These are phyloP conservation scores for Meteorus cinctellus DNA, from an alignment of 2,888 invertebrate genomes.

Conservation along the genomic window DNA sequence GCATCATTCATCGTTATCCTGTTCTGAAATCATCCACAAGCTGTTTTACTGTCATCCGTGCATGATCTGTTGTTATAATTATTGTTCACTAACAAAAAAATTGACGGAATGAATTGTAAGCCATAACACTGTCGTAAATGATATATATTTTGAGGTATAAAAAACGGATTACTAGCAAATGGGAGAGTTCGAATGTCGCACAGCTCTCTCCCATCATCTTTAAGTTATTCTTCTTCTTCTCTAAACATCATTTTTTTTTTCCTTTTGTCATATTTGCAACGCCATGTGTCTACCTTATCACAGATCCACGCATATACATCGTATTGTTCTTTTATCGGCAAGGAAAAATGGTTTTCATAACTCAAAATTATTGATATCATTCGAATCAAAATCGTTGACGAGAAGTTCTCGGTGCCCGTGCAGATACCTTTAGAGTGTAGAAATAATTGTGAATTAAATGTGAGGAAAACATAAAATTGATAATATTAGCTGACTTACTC, in stretches of 20 bases:
- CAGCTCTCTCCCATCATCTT: background rate
- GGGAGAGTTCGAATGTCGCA: background rate
- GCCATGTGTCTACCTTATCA: conserved; percentile 55
- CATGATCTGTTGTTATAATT: background rate
- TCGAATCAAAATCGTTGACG: conserved; percentile 72
- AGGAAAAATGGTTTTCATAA: conserved; percentile 56
- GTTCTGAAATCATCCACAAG: background rate
- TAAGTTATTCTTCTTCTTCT: background rate
- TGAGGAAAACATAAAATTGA: conserved; percentile 15
- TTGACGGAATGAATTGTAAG: background rate
- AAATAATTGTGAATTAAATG: conserved; percentile 8
- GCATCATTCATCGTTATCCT: background rate
- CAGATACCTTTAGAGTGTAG: conserved; percentile 60
- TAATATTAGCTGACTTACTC: conserved; percentile 68
- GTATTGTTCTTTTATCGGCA: background rate
- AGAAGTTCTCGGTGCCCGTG: conserved; percentile 73
- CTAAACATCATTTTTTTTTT: background rate
- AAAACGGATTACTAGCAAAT: background rate
- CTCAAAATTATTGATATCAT: conserved; percentile 73
- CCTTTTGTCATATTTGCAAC: conserved; percentile 4
- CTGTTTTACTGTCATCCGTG: background rate
- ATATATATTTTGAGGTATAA: background rate
- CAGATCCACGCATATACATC: conserved; percentile 55
- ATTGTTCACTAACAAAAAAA: background rate
- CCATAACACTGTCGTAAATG: background rate